Percentiles rank a stretch among this genome's conserved stretches.
These are phyloP conservation scores for Alouatta palliata DNA, from an alignment of 2,113 vertebrate genomes.

Conservation along the genomic window DNA sequence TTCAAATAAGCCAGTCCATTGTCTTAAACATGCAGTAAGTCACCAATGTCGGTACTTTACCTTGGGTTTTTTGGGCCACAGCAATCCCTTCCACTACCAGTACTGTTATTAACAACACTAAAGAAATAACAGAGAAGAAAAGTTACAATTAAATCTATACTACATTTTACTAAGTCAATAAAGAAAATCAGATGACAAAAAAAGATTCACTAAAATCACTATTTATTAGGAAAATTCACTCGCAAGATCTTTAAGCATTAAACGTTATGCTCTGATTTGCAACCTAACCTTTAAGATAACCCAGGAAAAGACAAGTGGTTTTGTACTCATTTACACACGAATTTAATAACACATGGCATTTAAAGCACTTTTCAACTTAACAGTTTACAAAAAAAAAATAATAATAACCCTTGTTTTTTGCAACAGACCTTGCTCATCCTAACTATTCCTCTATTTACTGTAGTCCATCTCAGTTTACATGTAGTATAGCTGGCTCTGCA, in stretches of 20 bases:
- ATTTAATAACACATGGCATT: not conserved
- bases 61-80: constrained; percentile 96
- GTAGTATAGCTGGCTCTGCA: not conserved
- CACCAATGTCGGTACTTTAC: constrained; percentile 78
- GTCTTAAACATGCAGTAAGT: not conserved
- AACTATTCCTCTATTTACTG: not conserved
- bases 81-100: constrained; percentile 95
- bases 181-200: not conserved
- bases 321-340: not conserved
- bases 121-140: constrained; percentile 76
- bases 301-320: not conserved
- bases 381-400: not conserved
- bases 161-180: not conserved
- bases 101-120: constrained; percentile 95
- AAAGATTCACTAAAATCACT: not conserved
- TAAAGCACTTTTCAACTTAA: not conserved
- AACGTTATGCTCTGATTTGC: not conserved
- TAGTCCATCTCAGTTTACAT: not conserved
- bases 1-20: not conserved
- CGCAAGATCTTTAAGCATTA: not conserved
- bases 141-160: constrained; percentile 54
- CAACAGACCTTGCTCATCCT: not conserved
- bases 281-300: not conserved
- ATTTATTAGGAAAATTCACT: not conserved
- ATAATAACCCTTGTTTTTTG: not conserved